These are phyloP conservation scores for Echeneis naucrates DNA, from an alignment of 2,797 vertebrate genomes.

Conservation along the genomic window DNA sequence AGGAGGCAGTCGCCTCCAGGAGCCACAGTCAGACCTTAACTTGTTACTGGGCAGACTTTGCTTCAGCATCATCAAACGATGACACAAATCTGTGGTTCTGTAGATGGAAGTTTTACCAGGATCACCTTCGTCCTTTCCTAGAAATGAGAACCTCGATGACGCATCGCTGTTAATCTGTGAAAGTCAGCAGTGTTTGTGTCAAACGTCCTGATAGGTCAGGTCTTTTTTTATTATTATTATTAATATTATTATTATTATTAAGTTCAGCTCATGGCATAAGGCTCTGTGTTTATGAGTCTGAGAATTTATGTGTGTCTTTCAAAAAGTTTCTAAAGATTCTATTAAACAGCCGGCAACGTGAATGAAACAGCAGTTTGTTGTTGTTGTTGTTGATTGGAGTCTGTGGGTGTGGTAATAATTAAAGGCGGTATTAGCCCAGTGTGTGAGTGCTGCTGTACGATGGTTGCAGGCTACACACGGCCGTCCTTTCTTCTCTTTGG, in stretches of 20 bases:
- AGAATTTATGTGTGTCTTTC: background rate
- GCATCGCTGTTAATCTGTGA: slow-evolving; percentile 13
- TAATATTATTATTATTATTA: no score
- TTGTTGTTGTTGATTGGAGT: slow-evolving; percentile 19
- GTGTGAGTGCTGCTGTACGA: slow-evolving; percentile 18
- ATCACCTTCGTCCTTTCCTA: background rate
- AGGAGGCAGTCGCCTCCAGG: slow-evolving; percentile 33
- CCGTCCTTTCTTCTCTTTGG: slow-evolving; percentile 42
- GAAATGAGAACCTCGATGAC: background rate
- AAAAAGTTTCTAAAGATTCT: background rate
- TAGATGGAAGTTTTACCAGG: background rate
- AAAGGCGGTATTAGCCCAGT: slow-evolving; percentile 16
- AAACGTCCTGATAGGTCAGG: background rate
- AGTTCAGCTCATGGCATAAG: background rate
- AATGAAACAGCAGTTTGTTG: background rate
- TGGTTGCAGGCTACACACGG: slow-evolving; percentile 47
- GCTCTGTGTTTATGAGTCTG: background rate
- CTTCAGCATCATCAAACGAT: background rate
- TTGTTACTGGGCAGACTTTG: background rate
- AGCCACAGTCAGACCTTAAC: background rate
- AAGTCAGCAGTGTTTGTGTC: background rate
- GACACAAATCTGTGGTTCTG: background rate
- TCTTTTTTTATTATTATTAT: background rate
- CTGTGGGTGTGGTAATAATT: slow-evolving; percentile 16
- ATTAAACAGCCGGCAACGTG: background rate